phyloP scores from a whole-genome alignment of 2,797 vertebrate genomes.

The Microctenopoma steveboyesi region DNA sequence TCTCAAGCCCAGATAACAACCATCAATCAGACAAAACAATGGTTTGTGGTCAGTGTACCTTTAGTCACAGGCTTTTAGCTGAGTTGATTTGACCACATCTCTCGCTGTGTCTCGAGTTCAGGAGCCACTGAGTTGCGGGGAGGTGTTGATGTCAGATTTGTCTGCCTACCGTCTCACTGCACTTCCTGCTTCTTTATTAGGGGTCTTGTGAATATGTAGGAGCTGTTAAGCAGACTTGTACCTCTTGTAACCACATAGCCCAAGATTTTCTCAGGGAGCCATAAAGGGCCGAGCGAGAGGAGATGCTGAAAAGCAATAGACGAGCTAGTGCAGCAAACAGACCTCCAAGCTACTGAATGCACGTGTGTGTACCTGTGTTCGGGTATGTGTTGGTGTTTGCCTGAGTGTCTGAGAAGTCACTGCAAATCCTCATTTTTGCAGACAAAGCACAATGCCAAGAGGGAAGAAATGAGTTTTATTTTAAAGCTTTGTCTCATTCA shows the following conservation, averaged over 20 bases:
- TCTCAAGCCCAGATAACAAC: no score
- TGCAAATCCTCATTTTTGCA: slow-evolving; percentile 80
- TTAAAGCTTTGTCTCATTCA: slow-evolving; percentile 79
- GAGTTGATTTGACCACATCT: slow-evolving; percentile 2
- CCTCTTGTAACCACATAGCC: slow-evolving; percentile 57
- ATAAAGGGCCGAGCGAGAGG: slow-evolving; percentile 59
- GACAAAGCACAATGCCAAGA: slow-evolving; percentile 76
- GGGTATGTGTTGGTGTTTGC: slow-evolving; percentile 30
- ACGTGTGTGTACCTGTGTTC: slow-evolving; percentile 6
- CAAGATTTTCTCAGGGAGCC: slow-evolving; percentile 57
- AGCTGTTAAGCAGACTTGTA: slow-evolving; percentile 59
- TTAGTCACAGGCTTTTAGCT: slow-evolving; percentile 4
- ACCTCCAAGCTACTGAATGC: slow-evolving; percentile 25
- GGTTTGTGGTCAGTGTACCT: neutral
- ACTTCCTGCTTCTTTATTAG: slow-evolving; percentile 14
- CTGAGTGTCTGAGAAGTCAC: slow-evolving; percentile 69
- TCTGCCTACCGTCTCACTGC: slow-evolving; percentile 21
- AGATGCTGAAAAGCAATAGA: slow-evolving; percentile 69
- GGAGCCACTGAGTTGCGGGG: slow-evolving; percentile 2
- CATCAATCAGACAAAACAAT: no score
- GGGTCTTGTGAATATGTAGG: slow-evolving; percentile 53
- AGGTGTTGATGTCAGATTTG: slow-evolving; percentile 40
- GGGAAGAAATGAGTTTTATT: slow-evolving; percentile 75
- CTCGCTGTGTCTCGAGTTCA: slow-evolving; percentile 9
- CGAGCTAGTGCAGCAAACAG: slow-evolving; percentile 53